These are phyloP conservation scores for Borostomias antarcticus DNA, from an alignment of 2,797 vertebrate genomes.

Conservation along the genomic window DNA sequence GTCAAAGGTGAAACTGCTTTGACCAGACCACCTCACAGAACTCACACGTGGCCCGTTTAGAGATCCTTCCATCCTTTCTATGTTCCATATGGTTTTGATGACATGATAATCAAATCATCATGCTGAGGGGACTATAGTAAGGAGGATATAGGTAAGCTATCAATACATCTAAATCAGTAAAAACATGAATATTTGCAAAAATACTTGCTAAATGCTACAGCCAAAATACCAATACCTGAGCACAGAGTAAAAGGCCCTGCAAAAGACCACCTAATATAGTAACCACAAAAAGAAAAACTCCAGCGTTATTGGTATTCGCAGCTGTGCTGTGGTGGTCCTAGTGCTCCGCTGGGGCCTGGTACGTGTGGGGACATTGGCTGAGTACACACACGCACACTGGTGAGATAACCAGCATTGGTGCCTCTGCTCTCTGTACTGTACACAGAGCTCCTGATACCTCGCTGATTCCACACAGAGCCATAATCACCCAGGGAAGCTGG, in stretches of 20 bases:
- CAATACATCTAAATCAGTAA: not conserved
- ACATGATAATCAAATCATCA: slow-evolving; percentile 4
- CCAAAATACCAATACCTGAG: slow-evolving; percentile 1
- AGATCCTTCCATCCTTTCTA: not conserved
- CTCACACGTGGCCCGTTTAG: not conserved
- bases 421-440: slow-evolving; percentile 44
- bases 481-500: slow-evolving; percentile 10
- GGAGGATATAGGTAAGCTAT: too few relatives aligned
- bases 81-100: too few relatives aligned
- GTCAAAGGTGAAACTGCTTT: slow-evolving; percentile 10
- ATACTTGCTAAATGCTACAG: slow-evolving; percentile 3
- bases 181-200: not conserved
- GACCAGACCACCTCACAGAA: too few relatives aligned
- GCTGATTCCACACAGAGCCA: slow-evolving; percentile 33
- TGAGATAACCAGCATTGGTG: slow-evolving; percentile 47
- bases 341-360: slow-evolving; percentile 39
- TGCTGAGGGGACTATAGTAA: not conserved
- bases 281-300: slow-evolving; percentile 52
- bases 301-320: slow-evolving; percentile 59
- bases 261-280: slow-evolving; percentile 21
- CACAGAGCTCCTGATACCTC: slow-evolving; percentile 46
- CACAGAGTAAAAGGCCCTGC: slow-evolving; percentile 6
- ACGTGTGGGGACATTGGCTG: slow-evolving; percentile 27
- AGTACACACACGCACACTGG: slow-evolving; percentile 25
- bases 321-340: slow-evolving; percentile 45